These are phyloP conservation scores for Bathynomus jamesi DNA, from an alignment of 1,140 invertebrate species.

Conservation along the genomic window DNA sequence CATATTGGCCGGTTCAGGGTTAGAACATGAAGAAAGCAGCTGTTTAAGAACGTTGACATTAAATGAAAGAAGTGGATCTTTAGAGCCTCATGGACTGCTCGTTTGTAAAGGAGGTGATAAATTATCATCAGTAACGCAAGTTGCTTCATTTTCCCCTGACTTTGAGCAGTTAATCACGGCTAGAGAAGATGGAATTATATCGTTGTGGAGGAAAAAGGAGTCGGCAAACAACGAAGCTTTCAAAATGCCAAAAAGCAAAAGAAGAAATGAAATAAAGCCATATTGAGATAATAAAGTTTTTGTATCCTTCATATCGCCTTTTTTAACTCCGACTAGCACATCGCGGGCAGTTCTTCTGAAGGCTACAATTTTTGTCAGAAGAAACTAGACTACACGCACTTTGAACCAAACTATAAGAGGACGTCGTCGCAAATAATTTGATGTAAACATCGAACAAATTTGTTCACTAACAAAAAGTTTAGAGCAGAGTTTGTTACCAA, in stretches of 20 bases:
- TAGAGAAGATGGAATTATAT: not conserved
- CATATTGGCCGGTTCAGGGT: slow-evolving; percentile 12
- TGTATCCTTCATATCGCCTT: not conserved
- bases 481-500: too few species aligned
- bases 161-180: not conserved
- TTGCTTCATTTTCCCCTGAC: not conserved
- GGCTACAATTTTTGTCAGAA: too few species aligned
- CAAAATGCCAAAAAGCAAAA: not conserved
- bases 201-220: not conserved
- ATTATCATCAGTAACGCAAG: not conserved
- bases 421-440: too few species aligned
- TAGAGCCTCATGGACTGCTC: slow-evolving; percentile 13
- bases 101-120: not conserved
- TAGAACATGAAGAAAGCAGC: slow-evolving; percentile 3
- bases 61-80: slow-evolving; percentile 1
- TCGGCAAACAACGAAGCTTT: not conserved
- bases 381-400: too few species aligned
- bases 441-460: too few species aligned
- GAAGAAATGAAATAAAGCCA: not conserved
- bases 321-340: too few species aligned
- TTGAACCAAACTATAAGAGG: too few species aligned
- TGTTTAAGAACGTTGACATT: slow-evolving; percentile 15
- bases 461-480: too few species aligned
- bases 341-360: too few species aligned
- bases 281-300: not conserved